A percentile compares a stretch with the other conserved stretches of the same genome.
These are phyloP conservation scores for Endomychus coccineus DNA, from an alignment of 2,888 invertebrate genomes.

Conservation along the genomic window DNA sequence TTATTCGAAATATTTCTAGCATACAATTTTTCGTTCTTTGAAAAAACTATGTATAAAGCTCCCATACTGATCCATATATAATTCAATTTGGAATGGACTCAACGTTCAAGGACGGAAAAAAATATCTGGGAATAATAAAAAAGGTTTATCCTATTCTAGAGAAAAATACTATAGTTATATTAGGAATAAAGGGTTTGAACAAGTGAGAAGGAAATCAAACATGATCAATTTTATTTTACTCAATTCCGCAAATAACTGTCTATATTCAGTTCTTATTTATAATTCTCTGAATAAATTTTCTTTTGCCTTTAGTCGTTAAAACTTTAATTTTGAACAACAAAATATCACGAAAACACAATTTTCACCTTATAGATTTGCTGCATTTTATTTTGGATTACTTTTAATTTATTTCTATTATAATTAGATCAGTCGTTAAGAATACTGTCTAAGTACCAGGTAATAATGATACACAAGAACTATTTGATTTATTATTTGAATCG, in stretches of 20 bases:
- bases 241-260: too few species aligned
- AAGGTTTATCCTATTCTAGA: too few species aligned
- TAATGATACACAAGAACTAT: constrained; percentile 8
- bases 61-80: too few species aligned
- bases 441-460: too few species aligned
- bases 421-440: constrained; percentile 42
- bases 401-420: constrained; percentile 16
- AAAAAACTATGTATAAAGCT: too few species aligned
- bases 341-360: constrained; percentile 43
- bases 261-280: constrained; percentile 33
- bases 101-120: too few species aligned
- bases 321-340: constrained; percentile 26
- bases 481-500: constrained; percentile 16
- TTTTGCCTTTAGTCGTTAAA: constrained; percentile 37
- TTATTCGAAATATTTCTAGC: too few species aligned
- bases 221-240: constrained; percentile 10
- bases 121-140: too few species aligned
- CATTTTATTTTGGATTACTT: constrained; percentile 33
- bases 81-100: too few species aligned
- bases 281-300: constrained; percentile 22
- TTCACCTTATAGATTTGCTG: constrained; percentile 45
- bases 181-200: too few species aligned
- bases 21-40: too few species aligned
- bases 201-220: neutral
- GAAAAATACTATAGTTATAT: too few species aligned